Percentiles rank a stretch among this genome's conserved stretches.
phyloP scores from a whole-genome alignment of 2,113 vertebrate genomes.

The Psephotus haematonotus region DNA sequence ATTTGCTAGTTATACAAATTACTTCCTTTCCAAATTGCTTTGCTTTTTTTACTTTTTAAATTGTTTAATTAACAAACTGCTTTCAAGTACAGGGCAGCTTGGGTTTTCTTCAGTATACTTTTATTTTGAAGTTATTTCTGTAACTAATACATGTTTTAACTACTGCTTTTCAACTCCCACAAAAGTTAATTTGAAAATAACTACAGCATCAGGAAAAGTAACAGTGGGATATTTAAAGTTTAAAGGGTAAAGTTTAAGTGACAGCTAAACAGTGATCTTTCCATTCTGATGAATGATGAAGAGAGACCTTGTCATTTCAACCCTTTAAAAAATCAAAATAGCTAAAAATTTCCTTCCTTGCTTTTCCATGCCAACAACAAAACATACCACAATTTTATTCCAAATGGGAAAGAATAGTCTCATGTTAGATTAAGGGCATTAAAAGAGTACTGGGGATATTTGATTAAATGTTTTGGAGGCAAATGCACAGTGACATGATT shows the following conservation, averaged over 20 bases:
- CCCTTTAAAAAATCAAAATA: neutral
- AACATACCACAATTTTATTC: neutral
- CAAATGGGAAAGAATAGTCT: neutral
- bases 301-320: neutral
- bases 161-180: neutral
- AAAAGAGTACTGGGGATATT: neutral
- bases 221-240: neutral
- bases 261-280: slow-evolving; percentile 23
- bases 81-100: slow-evolving; percentile 27
- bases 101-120: slow-evolving; percentile 2
- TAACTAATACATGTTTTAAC: slow-evolving; percentile 10
- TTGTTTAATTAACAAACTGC: slow-evolving; percentile 40
- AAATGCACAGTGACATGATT: neutral
- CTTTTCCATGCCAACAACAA: neutral
- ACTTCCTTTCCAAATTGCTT: slow-evolving; percentile 61
- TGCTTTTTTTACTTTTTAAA: slow-evolving; percentile 17
- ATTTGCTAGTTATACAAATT: slow-evolving; percentile 66
- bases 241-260: neutral
- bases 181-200: slow-evolving; percentile 28
- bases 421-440: neutral
- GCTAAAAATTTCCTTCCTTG: neutral
- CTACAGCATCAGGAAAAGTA: neutral
- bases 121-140: slow-evolving; percentile 38
- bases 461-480: neutral
- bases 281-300: neutral